These are phyloP conservation scores for Tolmerus cingulatus DNA, from an alignment of 2,888 invertebrate species.

Conservation along the genomic window DNA sequence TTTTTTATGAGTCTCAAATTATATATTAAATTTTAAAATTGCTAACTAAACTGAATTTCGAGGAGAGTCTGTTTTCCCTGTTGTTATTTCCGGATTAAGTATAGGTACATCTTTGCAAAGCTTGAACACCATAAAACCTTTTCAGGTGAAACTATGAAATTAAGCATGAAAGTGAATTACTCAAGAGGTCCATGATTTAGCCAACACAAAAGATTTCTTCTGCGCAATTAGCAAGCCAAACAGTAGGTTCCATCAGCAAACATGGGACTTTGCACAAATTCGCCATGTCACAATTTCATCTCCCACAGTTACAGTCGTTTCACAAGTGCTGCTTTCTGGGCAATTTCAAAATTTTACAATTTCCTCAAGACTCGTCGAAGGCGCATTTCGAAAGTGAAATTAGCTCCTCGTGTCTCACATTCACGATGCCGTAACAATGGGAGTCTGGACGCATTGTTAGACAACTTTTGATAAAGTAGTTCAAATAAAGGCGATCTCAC, in stretches of 20 bases:
- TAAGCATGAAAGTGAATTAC: not conserved
- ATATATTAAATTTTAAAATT: not conserved
- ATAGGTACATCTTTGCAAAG: not conserved
- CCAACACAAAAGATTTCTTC: not conserved
- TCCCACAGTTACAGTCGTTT: conserved; percentile 10
- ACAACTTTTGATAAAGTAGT: not conserved
- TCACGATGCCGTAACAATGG: conserved; percentile 5
- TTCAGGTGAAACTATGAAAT: not conserved
- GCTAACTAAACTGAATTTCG: not conserved
- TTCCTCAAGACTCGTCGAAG: not conserved
- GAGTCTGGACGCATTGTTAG: not conserved
- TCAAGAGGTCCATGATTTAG: not conserved
- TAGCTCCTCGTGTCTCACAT: conserved; percentile 20
- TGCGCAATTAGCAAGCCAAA: not conserved
- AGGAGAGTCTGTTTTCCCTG: not conserved
- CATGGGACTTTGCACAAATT: not conserved
- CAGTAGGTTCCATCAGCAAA: not conserved
- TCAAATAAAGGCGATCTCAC: not conserved
- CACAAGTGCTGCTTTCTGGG: not conserved
- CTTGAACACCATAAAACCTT: not conserved
- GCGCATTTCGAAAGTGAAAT: conserved; percentile 26
- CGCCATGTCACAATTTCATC: not conserved
- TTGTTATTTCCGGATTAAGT: not conserved
- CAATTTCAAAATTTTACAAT: not conserved
- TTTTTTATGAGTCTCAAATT: not conserved